A percentile compares a stretch with the other conserved stretches of the same genome.
Conservation (phyloP, 2,113 vertebrate species). For the Echinops telfairi region DNA sequence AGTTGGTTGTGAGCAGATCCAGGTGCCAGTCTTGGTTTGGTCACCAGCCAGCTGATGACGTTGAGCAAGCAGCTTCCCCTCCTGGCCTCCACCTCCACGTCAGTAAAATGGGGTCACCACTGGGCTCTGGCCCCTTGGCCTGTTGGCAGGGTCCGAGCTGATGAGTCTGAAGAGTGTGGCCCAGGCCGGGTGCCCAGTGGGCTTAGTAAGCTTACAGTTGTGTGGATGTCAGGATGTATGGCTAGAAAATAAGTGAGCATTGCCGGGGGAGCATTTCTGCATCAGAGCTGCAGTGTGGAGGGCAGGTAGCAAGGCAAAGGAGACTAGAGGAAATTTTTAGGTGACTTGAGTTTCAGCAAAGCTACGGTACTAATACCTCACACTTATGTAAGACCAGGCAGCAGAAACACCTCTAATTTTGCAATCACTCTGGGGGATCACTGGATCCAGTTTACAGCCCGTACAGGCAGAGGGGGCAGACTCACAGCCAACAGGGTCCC, state of each 20-base stretch:
- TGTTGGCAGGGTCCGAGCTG: no score
- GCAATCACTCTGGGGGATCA: fast-evolving
- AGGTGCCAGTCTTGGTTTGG: neutral
- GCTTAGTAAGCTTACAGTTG: neutral
- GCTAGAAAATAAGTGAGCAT: neutral
- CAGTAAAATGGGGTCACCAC: neutral
- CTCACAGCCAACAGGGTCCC: no score
- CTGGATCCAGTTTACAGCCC: neutral
- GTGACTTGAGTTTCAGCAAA: neutral
- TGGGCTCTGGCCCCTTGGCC: neutral
- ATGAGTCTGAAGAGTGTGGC: neutral
- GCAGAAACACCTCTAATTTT: neutral
- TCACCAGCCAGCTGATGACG: neutral
- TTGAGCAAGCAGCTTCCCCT: neutral
- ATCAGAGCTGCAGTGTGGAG: neutral
- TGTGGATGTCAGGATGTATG: neutral
- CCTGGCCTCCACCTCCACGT: neutral
- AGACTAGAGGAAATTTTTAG: neutral
- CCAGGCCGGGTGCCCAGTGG: neutral
- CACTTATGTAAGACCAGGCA: fast-evolving
- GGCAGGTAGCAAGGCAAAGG: neutral
- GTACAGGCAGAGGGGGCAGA: neutral
- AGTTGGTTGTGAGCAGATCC: neutral
- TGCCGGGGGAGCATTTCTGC: neutral
- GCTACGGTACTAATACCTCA: neutral